Evolutionary conservation across 2,888 invertebrate genomes (phyloP), one percentile per base, ranked within the genome.

Genomic region (Prostheceraeus crozeri): DNA sequence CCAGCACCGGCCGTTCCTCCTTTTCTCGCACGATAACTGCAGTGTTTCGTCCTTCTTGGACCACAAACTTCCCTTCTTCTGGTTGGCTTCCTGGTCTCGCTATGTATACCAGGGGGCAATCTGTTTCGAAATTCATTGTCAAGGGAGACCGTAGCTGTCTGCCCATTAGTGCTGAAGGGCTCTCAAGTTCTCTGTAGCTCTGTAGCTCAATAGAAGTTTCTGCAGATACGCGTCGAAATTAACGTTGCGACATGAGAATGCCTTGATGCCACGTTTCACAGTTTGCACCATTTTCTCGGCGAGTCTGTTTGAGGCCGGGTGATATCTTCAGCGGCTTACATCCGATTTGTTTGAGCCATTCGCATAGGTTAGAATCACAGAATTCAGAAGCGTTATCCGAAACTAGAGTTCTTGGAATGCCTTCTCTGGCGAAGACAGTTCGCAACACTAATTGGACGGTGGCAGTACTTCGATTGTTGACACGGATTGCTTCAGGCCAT

Each of bases 361-460:
- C 57, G n/a, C 14, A 25, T 21, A 21, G 57, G n/a, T 59, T 30
- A 6, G 25, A 23, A 27, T 57, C 57, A 8, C 28, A 25, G 30
- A 57, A 57, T 28, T 57, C 57, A 27, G 57, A 27, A 3, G 59
- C 57, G 57, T 57, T 57, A n/a, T 57, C 57, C n/a, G 54, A 28
- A 28, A 57, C 57, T 33, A 57, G 6, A 3, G 52, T 53, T 23
- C 28, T 27, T 21, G 59, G 57, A 23, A 57, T 27, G n/a, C 57
- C 57, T 25, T 58, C 6, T 23, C 59, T 25, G 4, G 57, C 53
- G 31, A 57, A 57, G n/a, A 59, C 57, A 11, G 10, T 10, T 35
- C 55, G 28, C 23, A 55, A 40, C n/a, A 55, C 55, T 3, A 40
- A 40, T 21, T 45, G 21, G 16, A 55, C 52, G 4, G 55, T 51